Conservation (phyloP, 2,113 vertebrate species). For the Forbesichthys papilliferus region DNA sequence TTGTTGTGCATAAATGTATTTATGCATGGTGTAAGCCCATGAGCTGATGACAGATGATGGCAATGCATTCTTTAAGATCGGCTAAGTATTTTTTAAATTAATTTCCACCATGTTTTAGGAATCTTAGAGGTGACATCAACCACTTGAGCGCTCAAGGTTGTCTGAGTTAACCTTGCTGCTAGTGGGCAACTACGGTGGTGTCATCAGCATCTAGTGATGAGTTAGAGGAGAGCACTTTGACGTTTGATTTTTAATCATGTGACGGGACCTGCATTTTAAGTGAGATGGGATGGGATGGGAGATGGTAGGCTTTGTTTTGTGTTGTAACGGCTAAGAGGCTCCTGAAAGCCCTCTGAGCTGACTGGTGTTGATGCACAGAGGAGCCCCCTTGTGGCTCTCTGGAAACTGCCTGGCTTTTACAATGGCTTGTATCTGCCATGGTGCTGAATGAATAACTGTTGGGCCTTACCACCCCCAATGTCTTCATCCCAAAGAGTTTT, state of each 20-base stretch:
- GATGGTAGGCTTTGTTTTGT: conserved; percentile 38
- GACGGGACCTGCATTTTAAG: conserved; percentile 49
- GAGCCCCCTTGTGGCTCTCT: conserved; percentile 73
- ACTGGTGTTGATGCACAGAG: conserved; percentile 53
- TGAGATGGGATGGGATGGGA: conserved; percentile 20
- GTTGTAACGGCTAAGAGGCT: conserved; percentile 41
- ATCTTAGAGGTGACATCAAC: conserved; percentile 28
- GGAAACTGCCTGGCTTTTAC: conserved; percentile 90
- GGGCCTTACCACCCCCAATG: conserved; percentile 16
- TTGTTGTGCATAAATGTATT: conserved; percentile 88
- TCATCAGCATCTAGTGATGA: conserved; percentile 25
- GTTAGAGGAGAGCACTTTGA: conserved; percentile 32
- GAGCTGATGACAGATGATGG: conserved; percentile 7
- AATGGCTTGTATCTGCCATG: conserved; percentile 98
- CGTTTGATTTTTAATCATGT: conserved; percentile 56
- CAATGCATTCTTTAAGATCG: conserved; percentile 37
- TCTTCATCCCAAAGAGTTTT: conserved; percentile 35
- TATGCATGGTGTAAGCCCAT: conserved; percentile 64
- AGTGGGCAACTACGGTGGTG: not conserved
- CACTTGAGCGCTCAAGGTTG: conserved; percentile 83
- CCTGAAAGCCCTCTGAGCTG: conserved; percentile 39
- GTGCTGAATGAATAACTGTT: conserved; percentile 52
- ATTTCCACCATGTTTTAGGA: conserved; percentile 44
- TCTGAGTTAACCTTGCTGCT: conserved; percentile 84
- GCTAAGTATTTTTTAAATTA: conserved; percentile 29